Evolutionary conservation across 64 coral and sea anemone species (phyloP).

Genomic region (Astreopora myriophthalma): DNA sequence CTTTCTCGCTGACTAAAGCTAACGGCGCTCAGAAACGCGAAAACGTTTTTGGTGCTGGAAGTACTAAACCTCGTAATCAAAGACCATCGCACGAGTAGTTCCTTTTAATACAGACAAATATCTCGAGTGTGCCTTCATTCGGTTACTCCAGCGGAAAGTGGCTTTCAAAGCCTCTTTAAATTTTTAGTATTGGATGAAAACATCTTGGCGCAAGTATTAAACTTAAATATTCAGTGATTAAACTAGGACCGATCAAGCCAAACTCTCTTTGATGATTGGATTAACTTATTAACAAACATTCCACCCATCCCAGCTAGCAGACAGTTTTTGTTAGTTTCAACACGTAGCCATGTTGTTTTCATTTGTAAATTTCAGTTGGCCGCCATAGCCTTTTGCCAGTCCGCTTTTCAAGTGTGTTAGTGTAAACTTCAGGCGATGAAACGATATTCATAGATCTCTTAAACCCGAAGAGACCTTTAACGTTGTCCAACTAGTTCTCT

Average conservation of each 20-base stretch:
- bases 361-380: neutral
- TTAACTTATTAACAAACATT: conserved; percentile 90
- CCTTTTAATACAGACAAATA: conserved; percentile 40
- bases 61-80: conserved; percentile 8
- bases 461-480: neutral
- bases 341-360: neutral
- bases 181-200: conserved; percentile 20
- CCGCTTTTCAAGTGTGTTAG: neutral
- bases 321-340: neutral
- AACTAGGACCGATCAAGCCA: conserved; percentile 67
- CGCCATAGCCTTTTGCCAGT: conserved; percentile 24
- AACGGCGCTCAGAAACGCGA: neutral
- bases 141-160: conserved; percentile 26
- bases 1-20: conserved; percentile 8
- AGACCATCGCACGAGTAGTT: neutral
- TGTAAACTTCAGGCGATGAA: neutral
- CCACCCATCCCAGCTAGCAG: conserved; percentile 44
- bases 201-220: conserved; percentile 58
- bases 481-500: neutral
- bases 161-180: conserved; percentile 34
- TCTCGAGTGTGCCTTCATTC: neutral
- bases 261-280: conserved; percentile 63
- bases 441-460: neutral
- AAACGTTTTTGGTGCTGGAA: neutral
- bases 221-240: conserved; percentile 85